Percentiles rank a stretch among this genome's conserved stretches.
Conservation (phyloP, 2,888 invertebrate genomes). For the Drosophila pseudotalamancana region DNA sequence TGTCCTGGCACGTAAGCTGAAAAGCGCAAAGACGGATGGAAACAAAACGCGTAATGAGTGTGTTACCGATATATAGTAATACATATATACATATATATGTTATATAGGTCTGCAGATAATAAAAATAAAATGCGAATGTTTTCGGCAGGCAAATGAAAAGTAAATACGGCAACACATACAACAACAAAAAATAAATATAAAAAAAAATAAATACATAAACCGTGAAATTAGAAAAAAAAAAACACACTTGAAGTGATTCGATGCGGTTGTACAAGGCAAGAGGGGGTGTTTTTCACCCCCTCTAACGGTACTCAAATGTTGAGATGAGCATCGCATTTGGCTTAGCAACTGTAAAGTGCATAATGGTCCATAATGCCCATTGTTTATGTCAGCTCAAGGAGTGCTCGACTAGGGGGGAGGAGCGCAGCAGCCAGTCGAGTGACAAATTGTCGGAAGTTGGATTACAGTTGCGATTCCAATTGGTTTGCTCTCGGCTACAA, state of each 20-base stretch:
- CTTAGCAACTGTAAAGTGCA: constrained; percentile 53
- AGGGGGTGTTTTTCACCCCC: neutral
- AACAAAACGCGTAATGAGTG: constrained; percentile 43
- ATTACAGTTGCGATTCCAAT: constrained; percentile 19
- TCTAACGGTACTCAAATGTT: neutral
- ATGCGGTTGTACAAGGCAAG: constrained; percentile 36
- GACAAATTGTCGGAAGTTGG: constrained; percentile 21
- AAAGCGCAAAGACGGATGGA: constrained; percentile 49
- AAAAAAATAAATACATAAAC: constrained; percentile 38
- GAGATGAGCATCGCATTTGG: constrained; percentile 46
- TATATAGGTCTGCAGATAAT: constrained; percentile 22
- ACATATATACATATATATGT: neutral
- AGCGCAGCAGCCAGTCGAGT: constrained; percentile 5
- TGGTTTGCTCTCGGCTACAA: constrained; percentile 12
- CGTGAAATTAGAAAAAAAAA: constrained; percentile 77
- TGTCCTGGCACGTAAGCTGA: constrained; percentile 48
- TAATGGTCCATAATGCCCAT: constrained; percentile 62
- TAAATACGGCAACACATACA: constrained; percentile 63
- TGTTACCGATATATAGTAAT: constrained; percentile 2
- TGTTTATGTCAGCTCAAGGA: constrained; percentile 43
- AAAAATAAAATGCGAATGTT: constrained; percentile 57
- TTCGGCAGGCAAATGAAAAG: constrained; percentile 73
- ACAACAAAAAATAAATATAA: constrained; percentile 63
- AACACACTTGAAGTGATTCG: constrained; percentile 81
- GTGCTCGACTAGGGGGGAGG: neutral